Evolutionary conservation across 2,797 vertebrate genomes (phyloP), one percentile per base, ranked within the genome.

Genomic region (Nothura maculosa): DNA sequence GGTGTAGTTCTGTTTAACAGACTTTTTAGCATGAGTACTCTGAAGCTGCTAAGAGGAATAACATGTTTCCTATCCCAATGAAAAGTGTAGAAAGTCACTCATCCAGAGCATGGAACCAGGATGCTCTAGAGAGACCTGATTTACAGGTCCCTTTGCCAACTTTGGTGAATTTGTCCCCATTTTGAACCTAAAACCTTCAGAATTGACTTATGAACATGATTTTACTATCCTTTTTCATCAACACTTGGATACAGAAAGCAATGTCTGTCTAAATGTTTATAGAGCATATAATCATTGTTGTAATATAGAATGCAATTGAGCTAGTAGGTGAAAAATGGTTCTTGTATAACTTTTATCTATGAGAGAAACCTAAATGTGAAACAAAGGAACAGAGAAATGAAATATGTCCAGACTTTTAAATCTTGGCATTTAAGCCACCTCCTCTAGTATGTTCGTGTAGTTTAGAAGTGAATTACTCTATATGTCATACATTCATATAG

Each of bases 151-250:
- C 3, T 50, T 85, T 28, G 20, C 36, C 78, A 0, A 0, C 28
- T 85, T 87, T 68, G 64, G 28, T 0, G 0, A 75, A 77, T 75
- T 16, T n/a, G 18, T 92, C 43, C 25, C 18, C 90, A 12, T 61
- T 74, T 48, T 82, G 61, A 87, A 14, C 19, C 30, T 70, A 40
- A 80, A 86, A 66, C 28, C 60, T 76, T 90, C 43, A 60, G 32
- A 25, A 30, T 28, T 86, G 27, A 73, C 30, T 76, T 74, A 88
- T 6, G 45, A 82, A n/a, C 3, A 5, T 75, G 42, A 66, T 21
- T 90, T 90, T 94, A 25, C 34, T n/a, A 69, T 85, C 10, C 3
- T 82, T 90, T 86, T 79, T 62, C 50, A 85, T 93, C 61, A 47
- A 3, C 3, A n/a, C 16, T 28, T 89, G 66, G n/a, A 61, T 47